Base-by-base conservation (phyloP, 2,888 invertebrate species). In the Lysandra bellargus region DNA sequence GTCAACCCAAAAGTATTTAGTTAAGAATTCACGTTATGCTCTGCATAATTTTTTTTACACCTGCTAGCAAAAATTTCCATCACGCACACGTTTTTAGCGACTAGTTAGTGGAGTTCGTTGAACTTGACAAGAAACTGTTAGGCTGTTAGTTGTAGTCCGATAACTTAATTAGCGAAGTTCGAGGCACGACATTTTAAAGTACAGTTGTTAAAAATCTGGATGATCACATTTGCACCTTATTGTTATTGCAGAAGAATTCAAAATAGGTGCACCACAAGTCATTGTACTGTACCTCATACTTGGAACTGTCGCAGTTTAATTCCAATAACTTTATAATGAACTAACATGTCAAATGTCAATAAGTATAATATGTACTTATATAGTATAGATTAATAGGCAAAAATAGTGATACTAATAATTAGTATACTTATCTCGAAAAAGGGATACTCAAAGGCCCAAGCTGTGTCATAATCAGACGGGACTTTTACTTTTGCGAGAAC, bases 161-260 rank as follows among this genome's bases (percentile, higher is more conserved):
- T 60, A 79, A 79, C 79, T 23, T 44, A 74, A 79, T 79, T 79
- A 79, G 74, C 79, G 44, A 69, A 69, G 14, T 23, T 14, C 69
- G 69, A 69, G 33, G 30, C 69, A 69, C 69, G 33, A 69, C 33
- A 69, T 69, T 69, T 64, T 69, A 69, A 69, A 69, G 33, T 69
- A 69, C 69, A 69, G 69, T 33, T 33, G 5, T 14, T 14, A 12
- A 33, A 49, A 17, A 12, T 30, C 5, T 33, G 14, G 1, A 14
- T 37, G 2, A 4, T 14, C 14, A 14, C 30, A 64, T 64, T 69
- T 69, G 33, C 17, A 33, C 69, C 69, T 17, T 69, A 14, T 37
- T 14, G 4, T 0, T 69, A 14, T 33, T 0, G 14, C 33, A 33
- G 33, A 33, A 69, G 30, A 37, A 33, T 69, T 69, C 14, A 69